Evolutionary conservation across 2,888 invertebrate genomes (phyloP).

Genomic region (Eurytoma californica): DNA sequence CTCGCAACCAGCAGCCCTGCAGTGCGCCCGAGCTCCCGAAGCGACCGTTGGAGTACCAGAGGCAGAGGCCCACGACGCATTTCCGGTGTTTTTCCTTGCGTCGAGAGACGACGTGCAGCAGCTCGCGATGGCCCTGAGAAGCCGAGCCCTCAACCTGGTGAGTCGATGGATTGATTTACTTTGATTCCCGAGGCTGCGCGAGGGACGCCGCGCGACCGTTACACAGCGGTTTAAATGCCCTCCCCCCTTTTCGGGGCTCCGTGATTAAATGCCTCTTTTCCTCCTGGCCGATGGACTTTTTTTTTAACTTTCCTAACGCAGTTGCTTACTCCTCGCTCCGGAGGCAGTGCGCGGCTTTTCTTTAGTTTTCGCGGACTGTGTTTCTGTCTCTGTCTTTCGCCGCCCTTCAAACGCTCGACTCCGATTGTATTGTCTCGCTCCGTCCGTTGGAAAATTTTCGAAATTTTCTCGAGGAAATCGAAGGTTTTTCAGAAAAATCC

Average conservation of each 20-base stretch:
- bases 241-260: background rate
- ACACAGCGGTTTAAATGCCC: slow-evolving; percentile 67
- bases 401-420: too few species aligned
- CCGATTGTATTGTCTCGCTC: too few species aligned
- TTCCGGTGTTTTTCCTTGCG: slow-evolving; percentile 5
- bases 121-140: slow-evolving; percentile 67
- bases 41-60: background rate
- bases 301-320: too few species aligned
- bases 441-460: too few species aligned
- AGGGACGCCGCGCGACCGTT: slow-evolving; percentile 48
- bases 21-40: background rate
- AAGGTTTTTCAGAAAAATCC: too few species aligned
- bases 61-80: background rate
- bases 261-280: slow-evolving; percentile 34
- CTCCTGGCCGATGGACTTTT: background rate
- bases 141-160: slow-evolving; percentile 65
- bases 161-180: slow-evolving; percentile 54
- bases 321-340: background rate
- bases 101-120: slow-evolving; percentile 34
- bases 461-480: too few species aligned
- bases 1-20: too few species aligned
- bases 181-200: too few species aligned
- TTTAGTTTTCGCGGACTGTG: too few species aligned
- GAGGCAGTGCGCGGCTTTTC: background rate
- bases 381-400: too few species aligned